Conservation (phyloP, 2,113 vertebrate genomes). For the Sminthopsis crassicaudata region DNA sequence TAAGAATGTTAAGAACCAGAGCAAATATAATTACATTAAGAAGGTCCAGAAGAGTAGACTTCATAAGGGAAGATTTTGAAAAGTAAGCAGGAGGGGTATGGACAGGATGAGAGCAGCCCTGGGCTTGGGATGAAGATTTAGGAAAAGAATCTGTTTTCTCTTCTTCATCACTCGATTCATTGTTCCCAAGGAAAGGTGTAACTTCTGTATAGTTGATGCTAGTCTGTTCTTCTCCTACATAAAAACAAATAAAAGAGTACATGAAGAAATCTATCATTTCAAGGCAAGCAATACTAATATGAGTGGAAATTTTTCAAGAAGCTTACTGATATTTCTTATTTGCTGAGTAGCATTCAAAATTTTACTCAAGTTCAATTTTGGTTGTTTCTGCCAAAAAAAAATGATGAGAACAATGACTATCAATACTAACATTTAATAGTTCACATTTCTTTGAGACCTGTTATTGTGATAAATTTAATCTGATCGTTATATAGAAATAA, state of each 20-base stretch:
- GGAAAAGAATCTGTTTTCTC: slow-evolving; percentile 45
- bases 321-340: slow-evolving; percentile 82
- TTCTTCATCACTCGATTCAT: slow-evolving; percentile 79
- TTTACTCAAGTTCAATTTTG: neutral
- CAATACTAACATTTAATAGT: neutral
- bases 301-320: slow-evolving; percentile 28
- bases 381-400: neutral
- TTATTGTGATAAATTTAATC: neutral
- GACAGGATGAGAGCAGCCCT: slow-evolving; percentile 71
- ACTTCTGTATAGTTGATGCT: slow-evolving; percentile 40
- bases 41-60: slow-evolving; percentile 74
- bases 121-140: slow-evolving; percentile 73
- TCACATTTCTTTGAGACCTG: neutral
- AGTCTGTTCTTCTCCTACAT: slow-evolving; percentile 69
- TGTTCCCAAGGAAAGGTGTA: slow-evolving; percentile 63
- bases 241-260: slow-evolving; percentile 61
- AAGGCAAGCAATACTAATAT: neutral
- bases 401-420: neutral
- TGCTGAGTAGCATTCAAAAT: neutral
- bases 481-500: neutral
- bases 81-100: slow-evolving; percentile 72
- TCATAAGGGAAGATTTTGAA: slow-evolving; percentile 80
- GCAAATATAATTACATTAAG: slow-evolving; percentile 82
- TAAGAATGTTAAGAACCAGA: slow-evolving; percentile 16
- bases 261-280: slow-evolving; percentile 52